Conservation (phyloP, 2,113 vertebrate species). For the Zootoca vivipara region DNA sequence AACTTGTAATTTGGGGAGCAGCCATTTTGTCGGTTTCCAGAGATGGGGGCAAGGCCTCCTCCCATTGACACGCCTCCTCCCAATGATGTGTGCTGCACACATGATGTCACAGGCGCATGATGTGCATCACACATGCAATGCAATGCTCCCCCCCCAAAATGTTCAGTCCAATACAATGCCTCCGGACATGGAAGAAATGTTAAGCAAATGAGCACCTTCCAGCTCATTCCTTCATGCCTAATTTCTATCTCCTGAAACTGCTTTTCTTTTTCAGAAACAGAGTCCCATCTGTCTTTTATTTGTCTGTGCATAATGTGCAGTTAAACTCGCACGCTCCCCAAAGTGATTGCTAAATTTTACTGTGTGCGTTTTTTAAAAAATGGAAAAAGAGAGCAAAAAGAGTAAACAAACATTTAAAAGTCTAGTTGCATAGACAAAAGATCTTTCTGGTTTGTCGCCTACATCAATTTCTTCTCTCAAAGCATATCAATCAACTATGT, state of each 20-base stretch:
- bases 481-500: background rate
- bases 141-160: too few species aligned
- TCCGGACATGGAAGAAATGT: too few species aligned
- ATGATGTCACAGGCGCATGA: too few species aligned
- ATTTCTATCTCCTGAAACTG: background rate
- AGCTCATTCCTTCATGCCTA: background rate
- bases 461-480: conserved; percentile 5
- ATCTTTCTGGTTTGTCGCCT: background rate
- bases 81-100: too few species aligned
- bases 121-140: too few species aligned
- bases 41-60: too few species aligned
- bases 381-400: background rate
- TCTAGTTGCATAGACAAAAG: background rate
- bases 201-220: background rate
- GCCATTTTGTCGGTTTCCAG: too few species aligned
- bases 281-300: background rate
- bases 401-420: background rate
- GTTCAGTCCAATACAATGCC: too few species aligned
- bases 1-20: too few species aligned
- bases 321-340: background rate
- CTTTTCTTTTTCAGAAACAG: background rate
- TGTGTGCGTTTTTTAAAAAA: conserved; percentile 4
- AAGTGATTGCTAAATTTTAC: background rate
- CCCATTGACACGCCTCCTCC: too few species aligned
- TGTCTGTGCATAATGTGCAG: background rate